A percentile compares a stretch with the other conserved stretches of the same genome.
Conservation (phyloP, 2,797 vertebrate species). For the Sebastes matsubarae region DNA sequence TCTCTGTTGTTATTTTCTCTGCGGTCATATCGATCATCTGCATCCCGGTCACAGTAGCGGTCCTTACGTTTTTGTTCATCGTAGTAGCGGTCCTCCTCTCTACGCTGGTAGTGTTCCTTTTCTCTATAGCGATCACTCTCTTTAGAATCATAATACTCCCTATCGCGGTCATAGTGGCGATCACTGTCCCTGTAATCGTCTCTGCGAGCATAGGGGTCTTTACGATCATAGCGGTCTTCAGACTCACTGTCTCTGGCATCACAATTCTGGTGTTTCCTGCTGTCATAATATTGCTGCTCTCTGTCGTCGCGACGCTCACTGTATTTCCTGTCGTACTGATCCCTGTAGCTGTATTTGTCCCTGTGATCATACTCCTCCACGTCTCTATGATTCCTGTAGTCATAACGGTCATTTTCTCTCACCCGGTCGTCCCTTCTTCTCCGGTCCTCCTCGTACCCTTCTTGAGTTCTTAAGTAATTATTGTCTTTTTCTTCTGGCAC, state of each 20-base stretch:
- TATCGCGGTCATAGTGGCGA: slow-evolving; percentile 43
- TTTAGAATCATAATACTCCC: slow-evolving; percentile 64
- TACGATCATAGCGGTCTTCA: slow-evolving; percentile 57
- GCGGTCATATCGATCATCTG: slow-evolving; percentile 55
- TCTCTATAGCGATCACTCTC: slow-evolving; percentile 57
- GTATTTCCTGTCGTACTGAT: slow-evolving; percentile 58
- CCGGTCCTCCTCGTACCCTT: slow-evolving; percentile 62
- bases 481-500: slow-evolving; percentile 52
- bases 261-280: slow-evolving; percentile 35
- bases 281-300: slow-evolving; percentile 61
- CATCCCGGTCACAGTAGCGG: slow-evolving; percentile 34
- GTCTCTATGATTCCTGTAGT: slow-evolving; percentile 42
- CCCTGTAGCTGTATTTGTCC: slow-evolving; percentile 53
- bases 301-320: slow-evolving; percentile 54
- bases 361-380: slow-evolving; percentile 49
- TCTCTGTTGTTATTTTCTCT: slow-evolving; percentile 54
- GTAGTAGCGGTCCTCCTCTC: slow-evolving; percentile 60
- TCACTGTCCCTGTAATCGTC: slow-evolving; percentile 61
- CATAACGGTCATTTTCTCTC: slow-evolving; percentile 51
- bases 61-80: slow-evolving; percentile 61
- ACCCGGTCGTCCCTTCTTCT: slow-evolving; percentile 53
- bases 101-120: slow-evolving; percentile 52
- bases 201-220: slow-evolving; percentile 44
- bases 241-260: slow-evolving; percentile 59
- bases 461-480: slow-evolving; percentile 51